Conservation (phyloP, 2,888 invertebrate genomes). For the Sphinx pinastri region DNA sequence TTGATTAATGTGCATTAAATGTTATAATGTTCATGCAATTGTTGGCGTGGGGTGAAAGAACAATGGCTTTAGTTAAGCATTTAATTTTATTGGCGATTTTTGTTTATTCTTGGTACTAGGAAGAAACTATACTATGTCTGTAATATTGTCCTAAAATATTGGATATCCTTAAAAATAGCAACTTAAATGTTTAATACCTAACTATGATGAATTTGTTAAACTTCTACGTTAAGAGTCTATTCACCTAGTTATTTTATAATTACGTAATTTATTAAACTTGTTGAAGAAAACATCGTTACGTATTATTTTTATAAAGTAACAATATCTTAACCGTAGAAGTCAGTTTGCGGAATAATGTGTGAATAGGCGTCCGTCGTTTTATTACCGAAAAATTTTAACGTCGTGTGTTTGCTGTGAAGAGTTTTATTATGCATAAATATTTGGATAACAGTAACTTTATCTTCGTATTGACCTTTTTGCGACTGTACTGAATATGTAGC, state of each 20-base stretch:
- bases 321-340: background rate
- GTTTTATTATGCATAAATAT: constrained; percentile 39
- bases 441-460: constrained; percentile 39
- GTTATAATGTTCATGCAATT: background rate
- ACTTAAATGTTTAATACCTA: background rate
- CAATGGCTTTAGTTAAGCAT: background rate
- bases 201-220: no score
- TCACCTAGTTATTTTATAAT: no score
- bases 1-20: constrained; percentile 10
- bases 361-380: background rate
- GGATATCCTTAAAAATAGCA: no score
- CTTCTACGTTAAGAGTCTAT: no score
- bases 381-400: constrained; percentile 12
- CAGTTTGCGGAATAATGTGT: constrained; percentile 7
- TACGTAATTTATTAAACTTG: no score
- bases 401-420: constrained; percentile 23
- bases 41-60: background rate
- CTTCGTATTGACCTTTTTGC: constrained; percentile 31
- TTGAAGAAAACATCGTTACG: no score
- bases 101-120: background rate
- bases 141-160: no score
- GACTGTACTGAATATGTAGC: constrained; percentile 29
- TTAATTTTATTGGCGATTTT: background rate
- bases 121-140: no score
- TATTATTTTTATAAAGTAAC: background rate